A percentile compares a stretch with the other conserved stretches of the same genome.
phyloP scores from a whole-genome alignment of 2,797 vertebrate genomes.

The Potorous gilbertii region DNA sequence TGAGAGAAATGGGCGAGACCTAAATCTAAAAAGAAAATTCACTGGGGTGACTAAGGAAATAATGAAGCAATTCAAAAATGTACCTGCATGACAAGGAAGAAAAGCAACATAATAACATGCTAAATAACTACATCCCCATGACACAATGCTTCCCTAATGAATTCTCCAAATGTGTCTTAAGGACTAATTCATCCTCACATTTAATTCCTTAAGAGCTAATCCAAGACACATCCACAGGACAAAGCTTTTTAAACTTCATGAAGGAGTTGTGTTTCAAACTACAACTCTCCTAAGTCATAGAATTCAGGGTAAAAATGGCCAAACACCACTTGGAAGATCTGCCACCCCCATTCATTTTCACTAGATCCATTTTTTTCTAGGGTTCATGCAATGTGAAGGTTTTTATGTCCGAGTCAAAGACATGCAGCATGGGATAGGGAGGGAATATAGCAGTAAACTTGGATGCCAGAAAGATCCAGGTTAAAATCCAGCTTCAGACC shows the following conservation, averaged over 20 bases:
- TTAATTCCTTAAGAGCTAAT: background rate
- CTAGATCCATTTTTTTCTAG: background rate
- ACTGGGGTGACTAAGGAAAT: background rate
- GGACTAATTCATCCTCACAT: background rate
- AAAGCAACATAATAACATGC: background rate
- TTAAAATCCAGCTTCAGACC: background rate
- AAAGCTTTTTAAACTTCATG: background rate
- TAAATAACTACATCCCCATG: background rate
- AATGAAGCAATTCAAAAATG: background rate
- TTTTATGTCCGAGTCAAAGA: background rate
- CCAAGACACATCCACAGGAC: background rate
- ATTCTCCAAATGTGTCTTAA: background rate
- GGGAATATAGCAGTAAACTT: background rate
- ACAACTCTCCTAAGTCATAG: background rate
- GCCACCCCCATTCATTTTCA: slow-evolving; percentile 8
- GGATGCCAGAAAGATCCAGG: background rate
- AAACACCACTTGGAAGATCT: background rate
- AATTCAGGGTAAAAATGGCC: background rate
- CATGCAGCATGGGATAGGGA: background rate
- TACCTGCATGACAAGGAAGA: background rate
- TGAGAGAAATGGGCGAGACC: background rate
- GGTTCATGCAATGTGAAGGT: background rate
- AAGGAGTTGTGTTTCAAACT: background rate
- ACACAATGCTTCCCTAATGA: background rate
- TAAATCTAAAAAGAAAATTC: background rate